Evolutionary conservation across 2,888 invertebrate species (phyloP), one percentile per base, ranked within the genome.

Genomic region (Orchestes rusci): DNA sequence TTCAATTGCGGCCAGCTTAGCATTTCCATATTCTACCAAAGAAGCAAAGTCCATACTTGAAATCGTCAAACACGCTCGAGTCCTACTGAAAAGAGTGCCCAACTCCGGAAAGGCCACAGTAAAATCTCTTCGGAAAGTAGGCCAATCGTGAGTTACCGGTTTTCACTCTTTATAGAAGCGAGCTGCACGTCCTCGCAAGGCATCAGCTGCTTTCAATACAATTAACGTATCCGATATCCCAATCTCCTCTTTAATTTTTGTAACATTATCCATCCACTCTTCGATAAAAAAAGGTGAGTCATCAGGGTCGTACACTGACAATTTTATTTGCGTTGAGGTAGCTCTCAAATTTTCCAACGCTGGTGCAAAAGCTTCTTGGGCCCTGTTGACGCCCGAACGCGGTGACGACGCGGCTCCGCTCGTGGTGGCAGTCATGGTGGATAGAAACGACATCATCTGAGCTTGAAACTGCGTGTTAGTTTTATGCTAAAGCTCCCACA

Each of bases 121-220:
- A 37, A 43, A 44, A 30, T 44, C 39, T 3, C 33, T 23, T 8
- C 44, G 44, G 16, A 44, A 44, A 36, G 44, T 40, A 15, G 36
- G 16, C 45, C 45, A 45, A 27, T 45, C 35, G 3, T 36, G 4
- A n/a, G 41, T 36, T 4, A 29, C 16, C 12, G 41, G 36, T 30
- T 45, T 45, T 33, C 45, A 45, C 12, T 45, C 40, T 41, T 41
- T 13, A 28, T 45, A 45, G 36, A 45, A 45, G 3, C 45, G 40
- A 1, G 36, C 40, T 7, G 45, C 45, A 13, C 41, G 28, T n/a
- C n/a, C n/a, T n/a, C n/a, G n/a, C n/a, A n/a, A n/a, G n/a, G n/a
- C n/a, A n/a, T n/a, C n/a, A n/a, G n/a, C n/a, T n/a, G n/a, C n/a
- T n/a, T n/a, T n/a, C n/a, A n/a, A n/a, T n/a, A n/a, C n/a, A n/a